These are phyloP conservation scores for Pollicipes pollicipes DNA, from an alignment of 1,140 invertebrate species.

Conservation along the genomic window DNA sequence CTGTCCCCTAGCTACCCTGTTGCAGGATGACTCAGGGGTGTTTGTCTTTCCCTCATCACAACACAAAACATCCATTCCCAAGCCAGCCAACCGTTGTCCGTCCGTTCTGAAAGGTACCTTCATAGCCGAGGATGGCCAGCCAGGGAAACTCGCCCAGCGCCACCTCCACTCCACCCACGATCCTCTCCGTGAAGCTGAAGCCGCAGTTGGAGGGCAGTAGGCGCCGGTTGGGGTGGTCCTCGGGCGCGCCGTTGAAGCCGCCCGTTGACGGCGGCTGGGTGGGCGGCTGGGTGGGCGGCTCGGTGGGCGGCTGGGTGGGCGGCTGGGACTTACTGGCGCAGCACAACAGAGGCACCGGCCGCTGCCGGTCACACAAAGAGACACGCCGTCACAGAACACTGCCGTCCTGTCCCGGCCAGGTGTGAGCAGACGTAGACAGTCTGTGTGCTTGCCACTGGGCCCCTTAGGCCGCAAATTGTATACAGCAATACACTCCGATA, in stretches of 20 bases:
- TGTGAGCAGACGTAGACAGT: too few relatives aligned
- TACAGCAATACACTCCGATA: too few relatives aligned
- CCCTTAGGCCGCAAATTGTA: too few relatives aligned
- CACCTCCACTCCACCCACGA: slow-evolving; percentile 41
- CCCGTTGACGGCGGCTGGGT: not conserved
- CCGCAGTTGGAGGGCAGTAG: slow-evolving; percentile 2
- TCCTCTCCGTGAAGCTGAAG: slow-evolving; percentile 29
- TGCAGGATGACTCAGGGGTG: not conserved
- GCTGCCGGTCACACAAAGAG: too few relatives aligned
- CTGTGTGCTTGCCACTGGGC: too few relatives aligned
- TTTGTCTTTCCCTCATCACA: slow-evolving; percentile 19
- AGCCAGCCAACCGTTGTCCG: too few relatives aligned
- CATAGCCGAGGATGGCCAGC: slow-evolving; percentile 41
- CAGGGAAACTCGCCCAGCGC: slow-evolving; percentile 45
- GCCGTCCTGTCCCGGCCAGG: too few relatives aligned
- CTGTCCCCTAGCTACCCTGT: not conserved
- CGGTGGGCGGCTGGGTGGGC: too few relatives aligned
- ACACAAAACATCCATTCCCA: slow-evolving; percentile 15
- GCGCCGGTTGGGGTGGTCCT: slow-evolving; percentile 3
- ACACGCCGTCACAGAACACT: too few relatives aligned
- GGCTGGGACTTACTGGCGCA: not conserved
- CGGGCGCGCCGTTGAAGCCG: not conserved
- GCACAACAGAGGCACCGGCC: not conserved
- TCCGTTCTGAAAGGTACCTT: not conserved
- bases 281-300: not conserved